A percentile compares a stretch with the other conserved stretches of the same genome.
Conservation (phyloP, 2,888 invertebrate species). For the Macrophya alboannulata region DNA sequence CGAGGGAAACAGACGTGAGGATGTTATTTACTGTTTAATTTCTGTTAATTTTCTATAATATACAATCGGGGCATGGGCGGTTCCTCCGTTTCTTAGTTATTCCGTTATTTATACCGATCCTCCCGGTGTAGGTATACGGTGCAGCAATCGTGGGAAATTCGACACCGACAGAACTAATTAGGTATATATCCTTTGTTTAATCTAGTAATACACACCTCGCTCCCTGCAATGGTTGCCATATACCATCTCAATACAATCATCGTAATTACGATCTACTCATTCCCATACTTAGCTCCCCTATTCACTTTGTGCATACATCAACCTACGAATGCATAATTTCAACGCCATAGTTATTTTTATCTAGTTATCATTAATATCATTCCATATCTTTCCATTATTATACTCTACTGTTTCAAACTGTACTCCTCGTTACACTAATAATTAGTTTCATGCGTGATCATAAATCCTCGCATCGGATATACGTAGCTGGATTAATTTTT, state of each 20-base stretch:
- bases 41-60: neutral
- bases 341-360: constrained; percentile 12
- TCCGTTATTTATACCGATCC: constrained; percentile 20
- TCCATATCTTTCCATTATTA: neutral
- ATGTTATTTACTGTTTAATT: neutral
- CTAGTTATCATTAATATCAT: neutral
- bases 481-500: neutral
- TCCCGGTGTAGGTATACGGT: no score
- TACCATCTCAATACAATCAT: constrained; percentile 38
- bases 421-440: neutral
- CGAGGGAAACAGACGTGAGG: neutral
- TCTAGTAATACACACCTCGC: constrained; percentile 5
- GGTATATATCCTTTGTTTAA: constrained; percentile 23
- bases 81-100: neutral
- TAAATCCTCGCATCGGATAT: neutral
- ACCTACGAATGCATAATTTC: constrained; percentile 15
- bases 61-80: neutral
- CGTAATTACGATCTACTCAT: constrained; percentile 50
- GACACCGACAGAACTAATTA: constrained; percentile 71
- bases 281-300: constrained; percentile 27
- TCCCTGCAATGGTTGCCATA: constrained; percentile 37
- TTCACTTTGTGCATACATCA: constrained; percentile 15
- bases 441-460: neutral
- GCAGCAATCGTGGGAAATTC: constrained; percentile 74
- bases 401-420: neutral